Evolutionary conservation across 2,113 vertebrate genomes (phyloP), one percentile per base, ranked within the genome.

Genomic region (Rhea pennata): DNA sequence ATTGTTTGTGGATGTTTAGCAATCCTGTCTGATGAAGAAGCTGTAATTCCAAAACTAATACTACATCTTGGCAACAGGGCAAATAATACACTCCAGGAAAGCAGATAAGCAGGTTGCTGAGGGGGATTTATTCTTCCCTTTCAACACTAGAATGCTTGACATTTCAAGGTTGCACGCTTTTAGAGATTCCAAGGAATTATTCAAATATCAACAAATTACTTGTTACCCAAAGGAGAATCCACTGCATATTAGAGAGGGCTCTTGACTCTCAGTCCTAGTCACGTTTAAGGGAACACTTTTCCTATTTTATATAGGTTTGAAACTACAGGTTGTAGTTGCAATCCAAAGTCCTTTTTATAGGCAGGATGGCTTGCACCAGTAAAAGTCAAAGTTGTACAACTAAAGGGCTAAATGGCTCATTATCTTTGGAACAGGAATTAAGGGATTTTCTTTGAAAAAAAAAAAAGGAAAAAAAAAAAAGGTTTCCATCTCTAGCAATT

Each of bases 211-310:
- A 86, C 74, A 64, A 91, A 31, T 58, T 59, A 54, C 54, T 80
- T 46, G 24, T 48, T 90, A 81, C 12, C 75, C 59, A 81, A 72
- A 40, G 24, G 26, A 56, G 84, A 72, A 36, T 89, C 50, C 51
- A 9, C 23, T 90, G 51, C 39, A 88, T 90, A 81, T 90, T 84
- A 58, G 31, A 1, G 1, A 74, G n/a, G 88, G 75, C 86, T 93
- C 92, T 84, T n/a, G 72, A 51, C 53, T 93, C 92, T 66, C 73
- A 95, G 56, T 48, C 48, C 92, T 90, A 90, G 93, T 92, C 84
- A 93, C 87, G 90, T 91, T 88, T 95, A 70, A 78, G 87, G 24
- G 59, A 65, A 31, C 24, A 53, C 61, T 74, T 65, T 44, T 46
- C 58, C 17, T 13, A 79, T 89, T 84, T 67, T 62, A 65, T 64